phyloP scores from a whole-genome alignment of 2,113 vertebrate genomes.

The Hylia prasina region DNA sequence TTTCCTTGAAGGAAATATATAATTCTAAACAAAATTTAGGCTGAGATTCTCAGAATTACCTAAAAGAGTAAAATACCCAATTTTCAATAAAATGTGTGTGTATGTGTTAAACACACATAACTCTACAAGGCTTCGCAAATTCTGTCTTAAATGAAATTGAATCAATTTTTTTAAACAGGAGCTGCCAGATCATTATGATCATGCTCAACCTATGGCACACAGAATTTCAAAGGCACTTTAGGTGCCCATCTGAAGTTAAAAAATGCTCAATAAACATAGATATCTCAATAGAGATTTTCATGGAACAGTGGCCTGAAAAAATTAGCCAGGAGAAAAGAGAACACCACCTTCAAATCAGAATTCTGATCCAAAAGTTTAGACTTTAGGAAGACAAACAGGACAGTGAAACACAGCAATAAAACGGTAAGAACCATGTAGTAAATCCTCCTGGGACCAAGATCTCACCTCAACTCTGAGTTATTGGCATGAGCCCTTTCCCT shows the following conservation, averaged over 20 bases:
- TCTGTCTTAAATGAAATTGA: background rate
- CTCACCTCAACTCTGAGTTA: background rate
- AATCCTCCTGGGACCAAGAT: background rate
- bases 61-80: background rate
- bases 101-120: background rate
- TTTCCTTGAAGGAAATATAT: background rate
- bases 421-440: background rate
- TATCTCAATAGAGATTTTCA: background rate
- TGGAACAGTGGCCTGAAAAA: background rate
- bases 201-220: background rate
- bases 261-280: background rate
- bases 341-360: background rate
- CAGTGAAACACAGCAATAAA: background rate
- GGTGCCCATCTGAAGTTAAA: background rate
- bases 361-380: background rate
- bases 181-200: background rate
- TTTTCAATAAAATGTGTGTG: background rate
- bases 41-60: background rate
- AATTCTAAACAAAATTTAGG: background rate
- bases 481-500: background rate
- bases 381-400: background rate
- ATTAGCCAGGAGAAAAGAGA: background rate
- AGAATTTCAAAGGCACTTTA: background rate
- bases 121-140: background rate
- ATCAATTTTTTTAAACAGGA: background rate